Evolutionary conservation across 2,888 invertebrate genomes (phyloP), one percentile per base, ranked within the genome.

Genomic region (Sesia bembeciformis): DNA sequence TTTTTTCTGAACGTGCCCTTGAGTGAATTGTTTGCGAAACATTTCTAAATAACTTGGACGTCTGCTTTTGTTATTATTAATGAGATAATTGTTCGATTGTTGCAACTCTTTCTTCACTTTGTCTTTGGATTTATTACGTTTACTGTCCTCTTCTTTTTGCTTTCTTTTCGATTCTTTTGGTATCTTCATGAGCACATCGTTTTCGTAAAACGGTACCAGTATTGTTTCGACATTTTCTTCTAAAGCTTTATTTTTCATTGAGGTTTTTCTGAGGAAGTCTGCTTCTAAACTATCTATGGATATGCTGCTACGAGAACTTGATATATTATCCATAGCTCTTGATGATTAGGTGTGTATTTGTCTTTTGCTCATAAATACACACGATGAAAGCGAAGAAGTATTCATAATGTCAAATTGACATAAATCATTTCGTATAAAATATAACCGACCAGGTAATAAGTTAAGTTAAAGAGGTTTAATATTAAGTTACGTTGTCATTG

Each of bases 181-280:
- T 53, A 89, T 76, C 66, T 84, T 83, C 58, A 89, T 79, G 49
- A 89, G 75, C 39, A 88, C 80, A 62, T 89, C 89, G 55, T 86
- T 83, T 66, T 89, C 89, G 59, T 88, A 89, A 66, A 89, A 88
- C 1, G 89, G 89, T 3, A 89, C 88, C 4, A 87, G 71, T 64
- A 89, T 85, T 3, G 85, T 87, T 54, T 86, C 80, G n/a, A 81
- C 73, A 56, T 81, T 75, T 43, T 81, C 78, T 40, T 78, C 76
- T 3, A 68, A 64, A 40, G 49, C 8, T 54, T 59, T 61, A 52
- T 64, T 54, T 57, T 70, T 74, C 8, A 64, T 40, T 3, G 62
- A 56, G 39, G 59, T 57, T 65, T 79, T 80, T 38, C 64, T 64
- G 57, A 66, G 74, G 43, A 70, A 69, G 59, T 71, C 70, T 41